Conservation (phyloP, 2,797 vertebrate genomes). For the Xerus rutilus region DNA sequence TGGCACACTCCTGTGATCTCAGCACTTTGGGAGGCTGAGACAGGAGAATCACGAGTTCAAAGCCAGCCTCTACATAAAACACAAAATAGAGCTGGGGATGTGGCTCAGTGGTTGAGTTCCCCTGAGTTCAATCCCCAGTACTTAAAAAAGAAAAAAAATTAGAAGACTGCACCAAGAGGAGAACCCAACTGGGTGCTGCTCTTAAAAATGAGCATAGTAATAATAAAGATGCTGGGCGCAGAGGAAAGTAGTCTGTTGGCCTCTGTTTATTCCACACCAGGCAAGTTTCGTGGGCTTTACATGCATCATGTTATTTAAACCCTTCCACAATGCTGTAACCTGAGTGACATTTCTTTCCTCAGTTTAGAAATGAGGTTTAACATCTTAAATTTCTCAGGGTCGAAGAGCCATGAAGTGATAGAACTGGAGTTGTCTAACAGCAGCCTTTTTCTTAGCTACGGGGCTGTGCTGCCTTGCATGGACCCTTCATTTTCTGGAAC, state of each 20-base stretch:
- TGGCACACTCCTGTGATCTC: no score
- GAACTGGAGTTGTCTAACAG: background rate
- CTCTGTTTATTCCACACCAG: background rate
- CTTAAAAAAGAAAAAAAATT: no score
- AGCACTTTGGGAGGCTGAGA: no score
- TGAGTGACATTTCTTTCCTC: background rate
- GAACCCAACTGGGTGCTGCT: background rate
- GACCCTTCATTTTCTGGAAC: background rate
- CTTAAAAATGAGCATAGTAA: background rate
- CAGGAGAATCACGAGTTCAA: no score
- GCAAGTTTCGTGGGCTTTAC: background rate
- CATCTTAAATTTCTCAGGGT: background rate
- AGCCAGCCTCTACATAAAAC: no score
- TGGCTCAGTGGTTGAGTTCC: no score
- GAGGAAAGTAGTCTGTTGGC: background rate
- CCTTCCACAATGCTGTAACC: background rate
- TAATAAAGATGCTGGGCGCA: accelerated
- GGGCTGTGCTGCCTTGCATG: background rate
- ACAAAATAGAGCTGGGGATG: no score
- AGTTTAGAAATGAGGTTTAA: background rate
- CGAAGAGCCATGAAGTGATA: background rate
- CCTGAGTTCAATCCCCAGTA: no score
- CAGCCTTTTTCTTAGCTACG: background rate
- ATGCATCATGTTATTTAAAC: background rate
- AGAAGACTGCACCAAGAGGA: background rate